Conservation (phyloP, 2,888 invertebrate genomes). For the Leucophora obtusa region DNA sequence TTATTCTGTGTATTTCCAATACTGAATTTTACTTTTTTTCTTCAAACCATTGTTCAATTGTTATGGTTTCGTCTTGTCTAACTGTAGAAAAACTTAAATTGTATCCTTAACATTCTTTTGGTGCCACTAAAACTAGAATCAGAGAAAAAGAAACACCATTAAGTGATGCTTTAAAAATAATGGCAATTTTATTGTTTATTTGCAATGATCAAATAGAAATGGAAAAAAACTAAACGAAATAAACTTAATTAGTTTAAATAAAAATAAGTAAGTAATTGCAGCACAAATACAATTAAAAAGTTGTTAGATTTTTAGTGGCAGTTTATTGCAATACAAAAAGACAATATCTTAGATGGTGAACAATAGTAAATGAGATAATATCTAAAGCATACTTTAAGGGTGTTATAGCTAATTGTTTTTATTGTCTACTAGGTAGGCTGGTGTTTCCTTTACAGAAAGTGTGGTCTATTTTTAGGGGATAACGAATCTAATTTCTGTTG, state of each 20-base stretch:
- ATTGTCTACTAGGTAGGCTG: not conserved
- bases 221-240: not conserved
- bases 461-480: not conserved
- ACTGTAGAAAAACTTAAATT: not conserved
- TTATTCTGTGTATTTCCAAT: not conserved
- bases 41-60: too few species aligned
- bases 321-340: not conserved
- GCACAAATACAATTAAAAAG: constrained; percentile 12
- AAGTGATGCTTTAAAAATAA: constrained; percentile 24
- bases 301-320: not conserved
- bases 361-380: not conserved
- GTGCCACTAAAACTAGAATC: constrained; percentile 13
- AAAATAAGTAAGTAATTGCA: not conserved
- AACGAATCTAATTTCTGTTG: too few species aligned
- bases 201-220: constrained; percentile 9
- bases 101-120: not conserved
- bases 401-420: not conserved
- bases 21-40: not conserved
- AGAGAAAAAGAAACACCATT: not conserved
- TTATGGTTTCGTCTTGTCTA: too few species aligned
- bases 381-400: not conserved
- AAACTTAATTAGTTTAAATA: not conserved
- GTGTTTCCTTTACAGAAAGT: not conserved
- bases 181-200: constrained; percentile 41
- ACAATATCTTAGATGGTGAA: not conserved